Base-by-base conservation (phyloP, 2,113 vertebrate genomes). In the Capreolus pygargus region DNA sequence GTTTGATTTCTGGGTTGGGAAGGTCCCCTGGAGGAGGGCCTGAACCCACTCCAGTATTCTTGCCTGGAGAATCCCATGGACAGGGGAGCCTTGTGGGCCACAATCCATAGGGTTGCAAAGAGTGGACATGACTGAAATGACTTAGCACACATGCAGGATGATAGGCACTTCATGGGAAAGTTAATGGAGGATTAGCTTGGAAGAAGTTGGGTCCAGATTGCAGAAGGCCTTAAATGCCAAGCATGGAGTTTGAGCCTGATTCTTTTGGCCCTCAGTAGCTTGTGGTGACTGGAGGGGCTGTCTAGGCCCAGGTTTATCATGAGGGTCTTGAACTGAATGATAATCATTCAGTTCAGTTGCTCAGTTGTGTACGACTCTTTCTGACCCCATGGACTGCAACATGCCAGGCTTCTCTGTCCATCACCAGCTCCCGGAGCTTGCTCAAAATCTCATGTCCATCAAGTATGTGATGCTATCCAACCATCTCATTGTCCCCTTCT, bases 161-260 rank as follows among this genome's bases (percentile, higher is more conserved):
- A 45, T 33, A 47, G n/a, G 74, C 25, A 3, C 15, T 92, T 90
- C 13, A 10, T 58, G 16, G 57, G 91, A 5, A 76, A 92, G 21
- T 5, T 84, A 88, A 47, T 57, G 21, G 92, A 50, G 52, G 33
- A 30, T 92, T 79, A 81, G 1, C 45, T 43, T 70, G 16, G 60
- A 95, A 94, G 78, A 76, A 79, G 33, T 45, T 61, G 52, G n/a
- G 52, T 81, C 27, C 21, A 58, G 64, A 39, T 64, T 91, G 30
- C 47, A 1, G n/a, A 74, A 21, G 7, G 17, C 13, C 25, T 64
- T 79, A 45, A 64, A 3, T 60, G 25, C 36, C 5, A 52, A 45
- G 7, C 5, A 14, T 78, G 70, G 55, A 57, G 25, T 86, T 92
- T 96, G n/a, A 74, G 21, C 70, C 94, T 4, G 10, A 60, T 86